Evolutionary conservation across 2,113 vertebrate species (phyloP), one percentile per base, ranked within the genome.

Genomic region (Dicentrarchus labrax): DNA sequence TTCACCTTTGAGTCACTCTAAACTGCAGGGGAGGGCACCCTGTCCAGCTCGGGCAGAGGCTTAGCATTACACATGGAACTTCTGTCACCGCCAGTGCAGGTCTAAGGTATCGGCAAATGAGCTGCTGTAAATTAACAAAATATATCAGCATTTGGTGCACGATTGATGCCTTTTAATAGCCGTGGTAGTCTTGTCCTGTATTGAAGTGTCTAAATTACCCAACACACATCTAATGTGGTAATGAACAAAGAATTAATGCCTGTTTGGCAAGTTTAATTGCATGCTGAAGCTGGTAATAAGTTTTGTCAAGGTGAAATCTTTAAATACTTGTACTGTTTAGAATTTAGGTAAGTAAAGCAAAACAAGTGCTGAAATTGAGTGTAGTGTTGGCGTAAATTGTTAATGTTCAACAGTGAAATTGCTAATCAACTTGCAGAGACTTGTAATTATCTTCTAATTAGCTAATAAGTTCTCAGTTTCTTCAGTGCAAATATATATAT

Each of bases 251-350:
- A 96, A 96, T 96, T 94, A 96, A 96, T 95, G 96, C 94, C 96
- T 96, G 94, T 94, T 96, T 95, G 95, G 94, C 95, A 94, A 95
- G 95, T 96, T 97, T 97, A 98, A 97, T 98, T 97, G 96, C 96
- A 94, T 95, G 88, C 94, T 76, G 72, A 76, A 83, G 87, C 82
- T 87, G 82, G 85, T 96, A 96, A 97, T 96, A 96, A 95, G 93
- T 95, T 95, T 94, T 94, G 96, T 96, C 97, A 94, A 96, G 95
- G 96, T 96, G 96, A 96, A 96, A 97, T 97, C 96, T 97, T 97
- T 97, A 97, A 98, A 97, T 97, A 97, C 96, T 96, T 95, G 95
- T 91, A 88, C 96, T 96, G 95, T 96, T 98, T 98, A 97, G 97
- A 97, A 97, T 96, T 96, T 96, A 95, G 45, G 78, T 96, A 96